Evolutionary conservation across 2,797 vertebrate genomes (phyloP).

Genomic region (Gymnocypris eckloni): DNA sequence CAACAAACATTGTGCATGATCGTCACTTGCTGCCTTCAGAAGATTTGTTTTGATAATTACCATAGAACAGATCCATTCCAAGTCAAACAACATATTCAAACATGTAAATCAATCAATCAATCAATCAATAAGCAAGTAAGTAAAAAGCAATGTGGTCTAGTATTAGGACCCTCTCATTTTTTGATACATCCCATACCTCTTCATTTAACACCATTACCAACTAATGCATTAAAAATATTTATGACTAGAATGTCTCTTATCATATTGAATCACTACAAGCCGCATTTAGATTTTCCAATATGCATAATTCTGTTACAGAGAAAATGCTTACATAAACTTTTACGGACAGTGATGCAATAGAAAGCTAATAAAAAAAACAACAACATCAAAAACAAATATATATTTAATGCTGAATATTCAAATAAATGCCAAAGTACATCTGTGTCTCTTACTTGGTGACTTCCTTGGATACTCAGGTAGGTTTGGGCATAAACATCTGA

Average conservation of each 20-base stretch:
- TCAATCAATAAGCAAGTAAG: neutral
- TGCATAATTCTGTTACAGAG: neutral
- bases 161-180: neutral
- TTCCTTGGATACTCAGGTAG: neutral
- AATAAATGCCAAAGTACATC: neutral
- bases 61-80: neutral
- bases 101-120: neutral
- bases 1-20: neutral
- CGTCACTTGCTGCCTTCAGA: neutral
- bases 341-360: neutral
- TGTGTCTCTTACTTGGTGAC: neutral
- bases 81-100: neutral
- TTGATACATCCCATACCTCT: neutral
- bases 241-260: constrained; percentile 1
- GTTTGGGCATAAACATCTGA: neutral
- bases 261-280: neutral
- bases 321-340: neutral
- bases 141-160: neutral
- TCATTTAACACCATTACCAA: neutral
- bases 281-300: neutral
- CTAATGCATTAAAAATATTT: neutral
- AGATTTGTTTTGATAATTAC: neutral
- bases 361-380: neutral
- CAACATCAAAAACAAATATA: neutral
- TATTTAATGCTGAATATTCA: neutral